A percentile compares a stretch with the other conserved stretches of the same genome.
phyloP scores from a whole-genome alignment of 2,888 invertebrate genomes.

The Chloromyia formosa region DNA sequence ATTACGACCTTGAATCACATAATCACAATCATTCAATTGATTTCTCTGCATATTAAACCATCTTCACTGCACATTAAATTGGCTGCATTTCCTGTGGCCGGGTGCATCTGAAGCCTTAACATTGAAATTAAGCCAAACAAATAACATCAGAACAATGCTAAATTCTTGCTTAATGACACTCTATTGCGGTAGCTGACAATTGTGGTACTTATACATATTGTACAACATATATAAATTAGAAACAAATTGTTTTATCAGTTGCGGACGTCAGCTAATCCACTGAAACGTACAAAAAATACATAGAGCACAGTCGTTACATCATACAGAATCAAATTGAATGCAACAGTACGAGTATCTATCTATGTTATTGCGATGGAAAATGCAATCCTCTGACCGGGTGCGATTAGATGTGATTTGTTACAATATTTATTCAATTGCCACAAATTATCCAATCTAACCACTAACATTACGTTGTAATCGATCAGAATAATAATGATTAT shows the following conservation, averaged over 20 bases:
- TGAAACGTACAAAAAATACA: not conserved
- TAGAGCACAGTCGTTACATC: not conserved
- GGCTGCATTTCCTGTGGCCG: slow-evolving; percentile 16
- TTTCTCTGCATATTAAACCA: too few relatives aligned
- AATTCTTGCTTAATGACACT: not conserved
- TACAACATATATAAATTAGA: not conserved
- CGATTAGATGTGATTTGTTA: not conserved
- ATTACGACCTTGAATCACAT: too few relatives aligned
- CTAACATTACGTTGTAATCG: too few relatives aligned
- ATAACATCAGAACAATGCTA: slow-evolving; percentile 18
- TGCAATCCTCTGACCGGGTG: not conserved
- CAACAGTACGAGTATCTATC: not conserved
- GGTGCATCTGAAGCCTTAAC: too few relatives aligned
- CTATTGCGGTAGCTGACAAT: not conserved
- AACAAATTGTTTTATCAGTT: not conserved
- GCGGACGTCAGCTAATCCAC: not conserved
- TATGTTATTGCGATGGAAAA: not conserved
- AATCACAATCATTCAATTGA: too few relatives aligned
- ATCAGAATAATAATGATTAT: too few relatives aligned
- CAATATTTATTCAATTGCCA: not conserved
- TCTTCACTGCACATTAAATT: not conserved
- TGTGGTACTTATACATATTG: slow-evolving; percentile 3
- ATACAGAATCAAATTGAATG: not conserved
- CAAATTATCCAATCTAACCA: not conserved
- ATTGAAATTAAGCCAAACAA: slow-evolving; percentile 27